Percentiles rank a stretch among this genome's conserved stretches.
These are phyloP conservation scores for Prenolepis imparis DNA, from an alignment of 2,888 invertebrate genomes.

Conservation along the genomic window DNA sequence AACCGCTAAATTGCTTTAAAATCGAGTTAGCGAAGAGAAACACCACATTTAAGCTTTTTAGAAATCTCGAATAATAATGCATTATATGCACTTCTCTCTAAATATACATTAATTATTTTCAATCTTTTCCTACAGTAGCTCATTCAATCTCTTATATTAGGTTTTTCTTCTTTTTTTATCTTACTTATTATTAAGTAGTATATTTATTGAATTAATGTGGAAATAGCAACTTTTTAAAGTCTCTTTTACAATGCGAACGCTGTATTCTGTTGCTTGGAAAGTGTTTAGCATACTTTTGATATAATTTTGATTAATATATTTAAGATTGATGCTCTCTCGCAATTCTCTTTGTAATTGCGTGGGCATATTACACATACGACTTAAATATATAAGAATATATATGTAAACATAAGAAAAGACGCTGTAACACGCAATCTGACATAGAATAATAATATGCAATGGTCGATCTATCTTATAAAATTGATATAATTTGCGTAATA, in stretches of 20 bases:
- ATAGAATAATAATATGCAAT: constrained; percentile 63
- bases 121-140: constrained; percentile 65
- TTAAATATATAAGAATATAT: constrained; percentile 60
- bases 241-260: constrained; percentile 73
- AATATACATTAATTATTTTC: constrained; percentile 68
- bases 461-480: constrained; percentile 1
- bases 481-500: constrained; percentile 4
- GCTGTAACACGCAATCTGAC: constrained; percentile 70
- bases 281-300: constrained; percentile 75
- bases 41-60: constrained; percentile 40
- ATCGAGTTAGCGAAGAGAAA: constrained; percentile 28
- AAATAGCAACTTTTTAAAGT: constrained; percentile 69
- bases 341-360: constrained; percentile 62
- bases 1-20: constrained; percentile 34
- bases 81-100: constrained; percentile 51
- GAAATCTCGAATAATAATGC: constrained; percentile 42
- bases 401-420: constrained; percentile 56
- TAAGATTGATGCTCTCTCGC: constrained; percentile 64
- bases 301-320: constrained; percentile 65
- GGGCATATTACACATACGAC: constrained; percentile 64
- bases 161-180: constrained; percentile 39
- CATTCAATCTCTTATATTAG: constrained; percentile 67
- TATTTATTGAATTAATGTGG: constrained; percentile 73
- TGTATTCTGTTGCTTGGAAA: constrained; percentile 72
- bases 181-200: constrained; percentile 76